phyloP scores from a whole-genome alignment of 1,140 invertebrate genomes.

The Palaemon carinicauda region DNA sequence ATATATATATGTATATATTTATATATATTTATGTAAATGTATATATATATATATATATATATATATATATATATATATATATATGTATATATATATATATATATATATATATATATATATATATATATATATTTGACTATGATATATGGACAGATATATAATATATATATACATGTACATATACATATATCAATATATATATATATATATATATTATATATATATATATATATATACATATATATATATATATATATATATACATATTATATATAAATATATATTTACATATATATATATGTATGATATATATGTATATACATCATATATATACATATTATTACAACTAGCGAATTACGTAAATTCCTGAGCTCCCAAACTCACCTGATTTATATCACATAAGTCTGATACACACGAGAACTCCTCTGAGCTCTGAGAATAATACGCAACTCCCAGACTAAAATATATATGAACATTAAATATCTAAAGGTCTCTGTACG shows the following conservation, averaged over 20 bases:
- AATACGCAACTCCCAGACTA: no score
- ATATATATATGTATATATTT: neutral
- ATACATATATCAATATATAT: neutral
- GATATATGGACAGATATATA: neutral
- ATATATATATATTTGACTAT: neutral
- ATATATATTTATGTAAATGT: neutral
- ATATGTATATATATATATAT: neutral
- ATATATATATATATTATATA: neutral
- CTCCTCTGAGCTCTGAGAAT: no score
- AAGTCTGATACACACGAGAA: no score
- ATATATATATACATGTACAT: neutral
- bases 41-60: conserved; percentile 1
- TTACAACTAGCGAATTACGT: no score
- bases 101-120: no score
- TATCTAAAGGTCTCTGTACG: no score
- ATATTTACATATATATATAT: neutral
- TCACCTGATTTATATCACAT: no score
- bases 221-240: neutral
- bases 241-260: no score
- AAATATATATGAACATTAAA: no score
- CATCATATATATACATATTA: neutral
- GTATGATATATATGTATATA: neutral
- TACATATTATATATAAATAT: neutral
- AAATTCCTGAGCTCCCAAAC: no score
- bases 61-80: neutral